phyloP scores from a whole-genome alignment of 2,113 vertebrate genomes.

The Eleginops maclovinus region DNA sequence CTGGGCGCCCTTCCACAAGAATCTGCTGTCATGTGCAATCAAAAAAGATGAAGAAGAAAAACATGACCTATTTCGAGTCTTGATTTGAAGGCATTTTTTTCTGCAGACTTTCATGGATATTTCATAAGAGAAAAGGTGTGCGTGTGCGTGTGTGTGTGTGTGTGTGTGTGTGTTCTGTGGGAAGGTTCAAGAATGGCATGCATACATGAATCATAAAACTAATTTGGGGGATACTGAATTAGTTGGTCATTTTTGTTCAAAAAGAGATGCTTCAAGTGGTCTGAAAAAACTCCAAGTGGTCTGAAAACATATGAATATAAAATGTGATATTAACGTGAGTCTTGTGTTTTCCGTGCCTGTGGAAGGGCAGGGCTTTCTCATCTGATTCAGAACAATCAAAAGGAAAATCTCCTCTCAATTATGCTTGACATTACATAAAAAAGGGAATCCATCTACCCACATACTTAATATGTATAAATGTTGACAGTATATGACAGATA shows the following conservation, averaged over 20 bases:
- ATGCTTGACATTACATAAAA: neutral
- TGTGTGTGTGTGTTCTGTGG: slow-evolving; percentile 18
- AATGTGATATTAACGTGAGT: neutral
- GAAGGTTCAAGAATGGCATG: neutral
- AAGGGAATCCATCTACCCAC: no score
- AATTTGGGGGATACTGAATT: slow-evolving; percentile 3
- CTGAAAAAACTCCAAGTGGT: neutral
- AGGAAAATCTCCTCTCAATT: neutral
- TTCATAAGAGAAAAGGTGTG: slow-evolving; percentile 50
- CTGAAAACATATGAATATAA: neutral
- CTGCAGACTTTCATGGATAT: slow-evolving; percentile 57
- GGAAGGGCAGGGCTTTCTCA: neutral
- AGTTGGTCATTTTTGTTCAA: slow-evolving; percentile 15
- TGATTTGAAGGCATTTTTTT: slow-evolving; percentile 40
- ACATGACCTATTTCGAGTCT: slow-evolving; percentile 63
- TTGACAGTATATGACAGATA: no score
- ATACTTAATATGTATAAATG: no score
- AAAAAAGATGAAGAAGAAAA: slow-evolving; percentile 47
- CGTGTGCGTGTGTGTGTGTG: slow-evolving; percentile 1
- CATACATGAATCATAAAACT: slow-evolving; percentile 42
- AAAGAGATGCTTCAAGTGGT: neutral
- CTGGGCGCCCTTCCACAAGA: slow-evolving; percentile 25
- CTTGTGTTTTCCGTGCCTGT: neutral
- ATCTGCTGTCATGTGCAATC: slow-evolving; percentile 52
- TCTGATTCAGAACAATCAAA: neutral